phyloP scores from a whole-genome alignment of 2,797 vertebrate species.

The Okamejei kenojei region DNA sequence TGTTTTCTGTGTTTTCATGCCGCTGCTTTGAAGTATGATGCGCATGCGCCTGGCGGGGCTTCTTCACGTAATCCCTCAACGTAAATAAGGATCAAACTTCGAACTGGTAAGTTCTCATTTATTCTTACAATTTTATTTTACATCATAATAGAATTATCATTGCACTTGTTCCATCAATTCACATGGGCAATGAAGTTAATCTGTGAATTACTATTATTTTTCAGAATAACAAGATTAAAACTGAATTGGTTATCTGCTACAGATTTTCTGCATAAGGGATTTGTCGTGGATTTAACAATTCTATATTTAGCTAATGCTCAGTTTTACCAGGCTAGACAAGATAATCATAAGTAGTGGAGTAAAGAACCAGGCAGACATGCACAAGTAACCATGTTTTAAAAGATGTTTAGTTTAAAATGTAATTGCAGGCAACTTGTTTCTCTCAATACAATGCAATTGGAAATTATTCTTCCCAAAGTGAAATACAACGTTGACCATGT shows the following conservation, averaged over 20 bases:
- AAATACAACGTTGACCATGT: no score
- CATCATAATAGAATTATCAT: not conserved
- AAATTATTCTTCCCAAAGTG: no score
- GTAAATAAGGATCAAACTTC: no score
- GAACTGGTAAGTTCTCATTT: no score
- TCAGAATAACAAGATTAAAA: not conserved
- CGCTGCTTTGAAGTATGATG: no score
- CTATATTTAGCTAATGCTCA: not conserved
- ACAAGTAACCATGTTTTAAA: not conserved
- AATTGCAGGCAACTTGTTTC: no score
- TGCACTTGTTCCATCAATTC: not conserved
- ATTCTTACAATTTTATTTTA: no score
- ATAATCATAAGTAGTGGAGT: not conserved
- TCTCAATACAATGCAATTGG: no score
- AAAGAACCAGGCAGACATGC: not conserved
- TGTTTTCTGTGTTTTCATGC: no score
- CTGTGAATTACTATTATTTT: not conserved
- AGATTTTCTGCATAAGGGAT: not conserved
- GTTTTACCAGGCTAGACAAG: not conserved
- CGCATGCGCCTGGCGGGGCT: no score
- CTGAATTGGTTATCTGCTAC: not conserved
- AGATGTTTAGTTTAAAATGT: not conserved
- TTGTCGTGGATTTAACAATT: constrained; percentile 11
- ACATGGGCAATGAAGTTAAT: constrained; percentile 6
- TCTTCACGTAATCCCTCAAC: no score